Percentiles rank a stretch among this genome's conserved stretches.
Conservation (phyloP, 2,113 vertebrate genomes). For the Casuarius casuarius region DNA sequence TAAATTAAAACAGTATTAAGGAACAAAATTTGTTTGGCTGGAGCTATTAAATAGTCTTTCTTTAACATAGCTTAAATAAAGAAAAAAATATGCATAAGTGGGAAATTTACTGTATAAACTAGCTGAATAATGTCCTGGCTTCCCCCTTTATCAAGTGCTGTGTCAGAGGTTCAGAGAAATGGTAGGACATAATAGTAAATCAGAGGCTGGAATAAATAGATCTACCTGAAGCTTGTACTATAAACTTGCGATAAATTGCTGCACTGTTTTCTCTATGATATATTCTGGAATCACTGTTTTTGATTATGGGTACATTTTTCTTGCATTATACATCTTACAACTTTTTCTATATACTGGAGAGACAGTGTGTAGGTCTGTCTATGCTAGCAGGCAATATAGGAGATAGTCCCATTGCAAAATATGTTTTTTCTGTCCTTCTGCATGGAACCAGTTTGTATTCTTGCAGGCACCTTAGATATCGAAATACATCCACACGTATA, state of each 20-base stretch:
- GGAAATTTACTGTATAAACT: neutral
- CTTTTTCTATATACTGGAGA: neutral
- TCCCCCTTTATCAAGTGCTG: neutral
- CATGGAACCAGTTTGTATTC: neutral
- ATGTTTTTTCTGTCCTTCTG: neutral
- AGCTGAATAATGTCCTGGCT: neutral
- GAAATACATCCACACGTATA: neutral
- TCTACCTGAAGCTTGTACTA: neutral
- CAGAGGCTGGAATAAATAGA: neutral
- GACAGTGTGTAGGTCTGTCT: neutral
- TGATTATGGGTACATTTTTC: conserved; percentile 5
- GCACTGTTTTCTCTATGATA: neutral
- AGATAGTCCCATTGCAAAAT: neutral
- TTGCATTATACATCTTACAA: neutral
- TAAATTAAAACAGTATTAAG: neutral
- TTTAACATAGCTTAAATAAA: neutral
- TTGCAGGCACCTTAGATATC: neutral
- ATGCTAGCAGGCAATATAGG: neutral
- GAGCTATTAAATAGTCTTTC: neutral
- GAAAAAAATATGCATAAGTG: neutral
- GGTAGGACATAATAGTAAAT: neutral
- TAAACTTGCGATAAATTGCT: neutral
- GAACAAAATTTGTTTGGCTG: neutral
- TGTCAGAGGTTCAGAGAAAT: neutral
- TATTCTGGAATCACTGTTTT: conserved; percentile 7